Percentiles rank a stretch among this genome's conserved stretches.
phyloP scores from a whole-genome alignment of 2,797 vertebrate species.

The Esox lucius region DNA sequence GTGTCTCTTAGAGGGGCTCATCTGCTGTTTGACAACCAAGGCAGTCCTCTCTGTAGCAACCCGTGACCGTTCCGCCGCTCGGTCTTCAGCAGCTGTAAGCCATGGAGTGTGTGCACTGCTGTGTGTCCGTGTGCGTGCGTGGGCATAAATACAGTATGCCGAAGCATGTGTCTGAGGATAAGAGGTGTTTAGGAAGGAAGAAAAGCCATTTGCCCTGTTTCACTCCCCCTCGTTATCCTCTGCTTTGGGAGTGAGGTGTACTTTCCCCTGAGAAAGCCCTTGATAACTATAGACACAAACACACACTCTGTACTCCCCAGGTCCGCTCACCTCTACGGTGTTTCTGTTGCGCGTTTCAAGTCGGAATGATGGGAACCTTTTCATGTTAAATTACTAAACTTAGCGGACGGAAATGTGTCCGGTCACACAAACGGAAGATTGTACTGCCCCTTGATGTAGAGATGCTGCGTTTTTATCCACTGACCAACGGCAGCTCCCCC shows the following conservation, averaged over 20 bases:
- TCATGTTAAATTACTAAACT: conserved; percentile 31
- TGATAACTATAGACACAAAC: conserved; percentile 6
- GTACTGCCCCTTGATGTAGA: neutral
- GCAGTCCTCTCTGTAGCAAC: conserved; percentile 41
- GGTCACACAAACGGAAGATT: neutral
- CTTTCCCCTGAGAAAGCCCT: conserved; percentile 32
- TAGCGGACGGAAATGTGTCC: neutral
- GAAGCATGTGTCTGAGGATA: conserved; percentile 33
- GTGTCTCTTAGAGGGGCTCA: conserved; percentile 52
- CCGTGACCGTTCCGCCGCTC: conserved; percentile 53
- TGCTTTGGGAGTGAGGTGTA: conserved; percentile 42
- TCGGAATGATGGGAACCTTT: conserved; percentile 34
- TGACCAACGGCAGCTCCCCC: neutral
- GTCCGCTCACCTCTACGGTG: conserved; percentile 21
- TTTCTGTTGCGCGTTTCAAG: conserved; percentile 28
- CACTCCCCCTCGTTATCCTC: conserved; percentile 26
- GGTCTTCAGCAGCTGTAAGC: conserved; percentile 45
- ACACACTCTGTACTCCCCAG: conserved; percentile 20
- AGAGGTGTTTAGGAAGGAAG: conserved; percentile 21
- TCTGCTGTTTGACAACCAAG: conserved; percentile 51
- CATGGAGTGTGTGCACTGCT: conserved; percentile 6
- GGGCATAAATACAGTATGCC: neutral
- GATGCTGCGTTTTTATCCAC: neutral
- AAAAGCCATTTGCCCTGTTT: conserved; percentile 26
- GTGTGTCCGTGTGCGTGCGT: neutral